phyloP scores from a whole-genome alignment of 2,113 vertebrate genomes.

The Motacilla alba region DNA sequence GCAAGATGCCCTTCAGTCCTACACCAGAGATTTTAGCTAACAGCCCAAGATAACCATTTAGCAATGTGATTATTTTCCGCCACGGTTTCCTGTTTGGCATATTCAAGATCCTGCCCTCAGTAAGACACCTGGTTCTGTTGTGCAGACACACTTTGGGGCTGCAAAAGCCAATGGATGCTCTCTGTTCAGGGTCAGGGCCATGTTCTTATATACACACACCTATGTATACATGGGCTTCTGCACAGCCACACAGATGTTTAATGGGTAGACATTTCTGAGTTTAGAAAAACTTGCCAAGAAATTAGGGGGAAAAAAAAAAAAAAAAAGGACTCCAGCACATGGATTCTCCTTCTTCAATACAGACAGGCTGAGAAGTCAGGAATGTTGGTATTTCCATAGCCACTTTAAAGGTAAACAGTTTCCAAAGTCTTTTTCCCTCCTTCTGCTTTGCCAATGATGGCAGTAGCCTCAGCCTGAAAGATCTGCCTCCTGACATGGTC shows the following conservation, averaged over 20 bases:
- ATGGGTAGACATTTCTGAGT: background rate
- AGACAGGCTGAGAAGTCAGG: background rate
- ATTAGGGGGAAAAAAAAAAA: background rate
- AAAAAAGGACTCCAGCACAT: background rate
- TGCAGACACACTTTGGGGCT: background rate
- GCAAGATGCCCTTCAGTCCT: background rate
- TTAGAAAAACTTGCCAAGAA: slow-evolving; percentile 11
- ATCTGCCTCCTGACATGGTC: background rate
- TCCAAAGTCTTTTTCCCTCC: slow-evolving; percentile 27
- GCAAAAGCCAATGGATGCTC: background rate
- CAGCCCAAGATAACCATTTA: background rate
- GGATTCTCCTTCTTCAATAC: background rate
- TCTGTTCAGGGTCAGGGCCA: background rate
- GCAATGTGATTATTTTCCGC: background rate
- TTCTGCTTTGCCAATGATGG: background rate
- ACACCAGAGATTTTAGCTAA: background rate
- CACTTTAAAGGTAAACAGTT: slow-evolving; percentile 40
- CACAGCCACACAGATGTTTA: background rate
- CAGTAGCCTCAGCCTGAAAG: background rate
- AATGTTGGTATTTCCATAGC: slow-evolving; percentile 58
- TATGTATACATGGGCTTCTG: background rate
- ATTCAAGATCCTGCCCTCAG: background rate
- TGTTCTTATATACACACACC: background rate
- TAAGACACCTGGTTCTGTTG: background rate
- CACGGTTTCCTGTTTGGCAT: background rate